Evolutionary conservation across 2,113 vertebrate species (phyloP), one percentile per base, ranked within the genome.

Genomic region (Tiliqua scincoides): DNA sequence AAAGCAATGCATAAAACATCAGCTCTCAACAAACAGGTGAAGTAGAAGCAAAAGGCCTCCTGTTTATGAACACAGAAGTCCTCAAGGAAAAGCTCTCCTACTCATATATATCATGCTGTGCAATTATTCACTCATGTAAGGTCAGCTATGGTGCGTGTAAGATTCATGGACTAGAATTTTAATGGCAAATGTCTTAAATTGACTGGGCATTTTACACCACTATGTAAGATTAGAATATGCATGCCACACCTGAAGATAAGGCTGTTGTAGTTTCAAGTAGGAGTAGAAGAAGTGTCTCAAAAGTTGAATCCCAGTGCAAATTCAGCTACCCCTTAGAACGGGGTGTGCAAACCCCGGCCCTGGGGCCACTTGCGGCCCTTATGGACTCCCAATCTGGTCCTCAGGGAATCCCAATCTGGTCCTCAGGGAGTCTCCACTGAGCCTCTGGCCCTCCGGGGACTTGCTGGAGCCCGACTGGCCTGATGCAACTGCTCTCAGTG

Each of bases 41-140:
- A 74, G 78, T 54, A 59, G 70, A 87, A 81, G 79, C 70, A 67
- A 82, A 86, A 87, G 48, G 48, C 62, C 73, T 76, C 59, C 72
- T 87, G 62, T 76, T 87, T 59, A 72, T 62, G 59, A 67, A 8
- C 4, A 5, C 73, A 78, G 43, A 1, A 1, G 17, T 77, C 79
- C 79, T 82, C 71, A 48, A 70, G 79, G 79, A 70, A 76, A 87
- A 82, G 35, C 27, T 82, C 79, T 75, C 35, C 4, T 15, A 37
- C 52, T 70, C 63, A 82, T 48, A 59, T 67, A 21, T 3, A 4
- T 71, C 78, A 62, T 1, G 1, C 30, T 77, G 37, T 17, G 0
- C 37, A 52, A 77, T 54, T 84, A 35, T n/a, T 73, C 30, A 40
- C 86, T 87, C 67, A 21, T 20, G 15, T 63, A 43, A 62, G 63